phyloP scores from a whole-genome alignment of 1,140 invertebrate species.

The Lepidotrigona ventralis region DNA sequence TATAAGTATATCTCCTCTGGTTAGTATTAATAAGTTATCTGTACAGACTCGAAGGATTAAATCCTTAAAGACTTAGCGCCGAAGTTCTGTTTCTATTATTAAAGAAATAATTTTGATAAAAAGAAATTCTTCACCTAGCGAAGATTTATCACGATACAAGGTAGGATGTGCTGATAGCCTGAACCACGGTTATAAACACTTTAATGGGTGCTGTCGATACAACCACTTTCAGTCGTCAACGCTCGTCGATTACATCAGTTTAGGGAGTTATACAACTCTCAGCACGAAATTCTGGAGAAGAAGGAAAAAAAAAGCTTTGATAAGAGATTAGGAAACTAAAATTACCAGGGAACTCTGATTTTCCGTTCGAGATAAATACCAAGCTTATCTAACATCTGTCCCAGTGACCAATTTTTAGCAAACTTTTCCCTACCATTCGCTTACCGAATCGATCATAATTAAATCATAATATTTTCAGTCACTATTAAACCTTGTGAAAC shows the following conservation, averaged over 20 bases:
- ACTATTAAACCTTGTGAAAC: no score
- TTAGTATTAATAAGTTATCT: no score
- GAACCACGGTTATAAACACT: constrained; percentile 39
- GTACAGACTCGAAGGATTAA: no score
- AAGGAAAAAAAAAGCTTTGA: neutral
- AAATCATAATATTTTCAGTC: neutral
- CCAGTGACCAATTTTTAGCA: constrained; percentile 12
- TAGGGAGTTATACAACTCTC: neutral
- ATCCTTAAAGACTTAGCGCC: no score
- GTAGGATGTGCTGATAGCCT: constrained; percentile 32
- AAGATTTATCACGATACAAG: constrained; percentile 14
- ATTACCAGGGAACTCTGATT: constrained; percentile 3
- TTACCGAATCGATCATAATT: neutral
- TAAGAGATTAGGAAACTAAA: neutral
- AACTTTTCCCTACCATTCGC: neutral
- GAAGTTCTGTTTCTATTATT: no score
- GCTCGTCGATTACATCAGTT: constrained; percentile 10
- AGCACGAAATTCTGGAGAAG: neutral
- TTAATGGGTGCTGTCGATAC: constrained; percentile 25
- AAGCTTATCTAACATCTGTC: constrained; percentile 6
- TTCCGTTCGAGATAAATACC: neutral
- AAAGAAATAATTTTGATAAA: no score
- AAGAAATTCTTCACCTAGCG: neutral
- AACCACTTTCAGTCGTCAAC: constrained; percentile 38
- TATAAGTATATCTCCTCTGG: no score